These are phyloP conservation scores for Nymphicus hollandicus DNA, from an alignment of 2,113 vertebrate genomes.

Conservation along the genomic window DNA sequence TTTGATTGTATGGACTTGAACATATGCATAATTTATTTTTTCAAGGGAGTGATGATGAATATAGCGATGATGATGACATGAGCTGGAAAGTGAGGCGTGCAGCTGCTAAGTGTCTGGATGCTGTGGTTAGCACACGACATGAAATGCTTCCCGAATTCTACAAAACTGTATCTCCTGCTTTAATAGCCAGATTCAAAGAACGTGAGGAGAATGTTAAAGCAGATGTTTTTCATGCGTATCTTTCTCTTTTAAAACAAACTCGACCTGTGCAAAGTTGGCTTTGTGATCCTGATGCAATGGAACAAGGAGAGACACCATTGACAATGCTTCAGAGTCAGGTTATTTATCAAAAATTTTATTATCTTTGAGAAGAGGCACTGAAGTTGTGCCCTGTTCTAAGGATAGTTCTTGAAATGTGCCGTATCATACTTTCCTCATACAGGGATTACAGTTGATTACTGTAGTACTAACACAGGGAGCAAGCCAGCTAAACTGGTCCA, in stretches of 20 bases:
- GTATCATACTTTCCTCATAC: not conserved
- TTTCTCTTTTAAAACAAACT: conserved; percentile 97
- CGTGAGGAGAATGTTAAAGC: conserved; percentile 98
- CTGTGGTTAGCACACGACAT: conserved; percentile 95
- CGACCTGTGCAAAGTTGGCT: conserved; percentile 97
- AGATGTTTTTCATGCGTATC: conserved; percentile 97
- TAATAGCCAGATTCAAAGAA: conserved; percentile 96
- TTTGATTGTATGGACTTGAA: conserved; percentile 31
- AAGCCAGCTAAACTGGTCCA: not conserved
- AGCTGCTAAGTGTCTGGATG: conserved; percentile 94
- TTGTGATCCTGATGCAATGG: conserved; percentile 97
- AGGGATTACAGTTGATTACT: not conserved
- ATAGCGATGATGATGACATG: conserved; percentile 98
- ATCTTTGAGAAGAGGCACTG: not conserved
- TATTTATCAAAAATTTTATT: conserved; percentile 14
- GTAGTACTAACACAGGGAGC: not conserved
- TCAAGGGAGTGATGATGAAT: conserved; percentile 95
- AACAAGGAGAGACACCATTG: conserved; percentile 95
- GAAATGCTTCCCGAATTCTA: conserved; percentile 99
- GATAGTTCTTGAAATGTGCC: not conserved
- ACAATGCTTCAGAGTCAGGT: conserved; percentile 99
- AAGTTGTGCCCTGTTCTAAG: not conserved
- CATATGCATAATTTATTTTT: conserved; percentile 35
- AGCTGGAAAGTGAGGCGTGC: conserved; percentile 98
- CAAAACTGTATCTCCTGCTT: conserved; percentile 93